These are phyloP conservation scores for Crenuchus spilurus DNA, from an alignment of 2,797 vertebrate species.

Conservation along the genomic window DNA sequence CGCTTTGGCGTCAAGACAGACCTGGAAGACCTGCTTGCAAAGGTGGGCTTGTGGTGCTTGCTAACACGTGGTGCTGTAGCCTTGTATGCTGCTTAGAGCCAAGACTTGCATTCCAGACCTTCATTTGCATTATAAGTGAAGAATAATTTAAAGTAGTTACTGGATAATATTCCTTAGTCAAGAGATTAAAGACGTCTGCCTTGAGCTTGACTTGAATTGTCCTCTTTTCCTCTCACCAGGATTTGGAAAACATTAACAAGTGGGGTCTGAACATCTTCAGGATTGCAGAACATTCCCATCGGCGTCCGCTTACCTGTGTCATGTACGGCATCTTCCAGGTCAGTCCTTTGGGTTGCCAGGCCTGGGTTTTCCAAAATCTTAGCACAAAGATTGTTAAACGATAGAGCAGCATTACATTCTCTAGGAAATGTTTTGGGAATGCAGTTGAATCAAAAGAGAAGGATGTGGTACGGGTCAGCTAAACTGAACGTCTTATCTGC, in stretches of 20 bases:
- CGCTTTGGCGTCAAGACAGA: slow-evolving; percentile 96
- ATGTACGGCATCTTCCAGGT: slow-evolving; percentile 99
- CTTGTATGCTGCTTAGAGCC: too few relatives aligned
- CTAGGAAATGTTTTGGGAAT: too few relatives aligned
- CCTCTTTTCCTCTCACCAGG: slow-evolving; percentile 70
- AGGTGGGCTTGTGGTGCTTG: slow-evolving; percentile 70
- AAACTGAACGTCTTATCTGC: slow-evolving; percentile 5
- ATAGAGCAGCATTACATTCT: too few relatives aligned
- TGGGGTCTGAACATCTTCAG: slow-evolving; percentile 98
- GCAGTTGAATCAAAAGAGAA: too few relatives aligned
- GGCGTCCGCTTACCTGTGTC: slow-evolving; percentile 92
- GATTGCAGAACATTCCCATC: slow-evolving; percentile 91
- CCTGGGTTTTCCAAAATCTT: too few relatives aligned
- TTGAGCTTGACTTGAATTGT: not conserved
- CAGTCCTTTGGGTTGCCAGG: not conserved
- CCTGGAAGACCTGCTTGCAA: slow-evolving; percentile 92
- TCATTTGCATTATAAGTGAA: too few relatives aligned
- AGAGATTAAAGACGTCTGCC: too few relatives aligned
- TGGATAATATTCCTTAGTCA: too few relatives aligned
- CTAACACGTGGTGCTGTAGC: too few relatives aligned
- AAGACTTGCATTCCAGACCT: too few relatives aligned
- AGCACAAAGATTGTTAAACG: too few relatives aligned
- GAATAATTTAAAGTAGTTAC: too few relatives aligned
- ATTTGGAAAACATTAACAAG: slow-evolving; percentile 94
- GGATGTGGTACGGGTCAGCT: not conserved